Base-by-base conservation (phyloP, 2,797 vertebrate genomes). In the Catamblyrhynchus diadema region DNA sequence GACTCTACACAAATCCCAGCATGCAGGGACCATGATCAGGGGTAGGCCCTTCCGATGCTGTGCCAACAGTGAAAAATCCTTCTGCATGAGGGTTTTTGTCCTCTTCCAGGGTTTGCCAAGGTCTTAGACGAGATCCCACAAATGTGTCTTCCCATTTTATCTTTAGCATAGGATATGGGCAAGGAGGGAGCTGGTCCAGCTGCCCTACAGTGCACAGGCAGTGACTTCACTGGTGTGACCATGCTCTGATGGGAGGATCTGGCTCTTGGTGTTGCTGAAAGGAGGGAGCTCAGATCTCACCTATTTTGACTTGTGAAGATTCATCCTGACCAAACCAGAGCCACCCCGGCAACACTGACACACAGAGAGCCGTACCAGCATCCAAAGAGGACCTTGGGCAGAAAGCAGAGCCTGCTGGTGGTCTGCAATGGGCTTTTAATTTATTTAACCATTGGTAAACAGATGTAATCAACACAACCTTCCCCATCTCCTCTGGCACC, bases 381-480 rank as follows among this genome's bases (percentile, higher is more conserved):
- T 20, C 41, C 30, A 50, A 65, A 85, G 0, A 0, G 8, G 22
- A 82, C 60, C 82, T 18, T 44, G 71, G 67, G 57, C 62, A 54
- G 72, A 71, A 80, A 86, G 30, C 69, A 65, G 61, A 25, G 71
- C 65, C 79, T 89, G 98, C 97, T 96, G 97, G 98, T 98, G 98
- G 97, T 98, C 98, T 98, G 97, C 97, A 98, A 98, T 98, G 98
- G 95, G 95, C 94, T 97, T 97, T 97, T 98, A 97, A 98, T 98
- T 98, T 98, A 98, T 98, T 98, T 98, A 99, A 98, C 98, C 98
- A 98, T 97, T 97, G 97, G 96, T 97, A 98, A 99, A 98, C 98
- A 98, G 98, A 98, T 97, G 98, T 96, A 97, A 97, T 96, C 96
- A 97, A 74, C 90, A 81, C 57, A 96, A 70, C 84, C 77, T 82